Evolutionary conservation across 2,797 vertebrate genomes (phyloP).

Genomic region (Lycodopsis pacificus): DNA sequence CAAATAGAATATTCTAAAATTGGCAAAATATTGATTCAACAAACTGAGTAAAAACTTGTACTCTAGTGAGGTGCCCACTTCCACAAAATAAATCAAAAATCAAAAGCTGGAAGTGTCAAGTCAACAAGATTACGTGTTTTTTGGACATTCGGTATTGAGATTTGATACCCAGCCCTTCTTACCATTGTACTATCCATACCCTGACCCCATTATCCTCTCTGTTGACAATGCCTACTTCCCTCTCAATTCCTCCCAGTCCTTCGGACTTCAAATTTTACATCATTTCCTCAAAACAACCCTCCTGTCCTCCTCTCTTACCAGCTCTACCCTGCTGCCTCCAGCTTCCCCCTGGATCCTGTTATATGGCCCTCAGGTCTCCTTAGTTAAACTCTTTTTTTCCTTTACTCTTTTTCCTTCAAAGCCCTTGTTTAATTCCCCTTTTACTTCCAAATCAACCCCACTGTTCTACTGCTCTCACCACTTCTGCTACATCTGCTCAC

Average conservation of each 20-base stretch:
- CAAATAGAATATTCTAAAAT: neutral
- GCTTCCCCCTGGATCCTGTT: neutral
- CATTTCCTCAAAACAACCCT: constrained; percentile 27
- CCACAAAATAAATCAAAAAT: neutral
- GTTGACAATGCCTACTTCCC: constrained; percentile 18
- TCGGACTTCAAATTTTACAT: constrained; percentile 22
- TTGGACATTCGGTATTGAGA: neutral
- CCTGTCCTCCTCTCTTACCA: constrained; percentile 18
- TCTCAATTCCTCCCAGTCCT: neutral
- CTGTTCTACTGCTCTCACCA: constrained; percentile 22
- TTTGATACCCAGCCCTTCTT: constrained; percentile 19
- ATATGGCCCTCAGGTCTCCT: constrained; percentile 27
- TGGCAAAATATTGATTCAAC: neutral
- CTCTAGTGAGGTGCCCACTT: neutral
- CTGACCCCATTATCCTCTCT: constrained; percentile 24
- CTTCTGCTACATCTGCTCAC: constrained; percentile 18
- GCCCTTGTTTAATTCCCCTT: constrained; percentile 36
- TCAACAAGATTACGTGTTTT: constrained; percentile 2
- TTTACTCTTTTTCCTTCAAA: constrained; percentile 31
- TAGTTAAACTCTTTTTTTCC: constrained; percentile 1
- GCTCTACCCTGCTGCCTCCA: neutral
- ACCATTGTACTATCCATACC: neutral
- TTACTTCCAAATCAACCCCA: constrained; percentile 29
- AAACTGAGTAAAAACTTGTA: neutral
- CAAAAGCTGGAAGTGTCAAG: neutral